phyloP scores from a whole-genome alignment of 2,797 vertebrate species.

The Hafferia zeledoni region DNA sequence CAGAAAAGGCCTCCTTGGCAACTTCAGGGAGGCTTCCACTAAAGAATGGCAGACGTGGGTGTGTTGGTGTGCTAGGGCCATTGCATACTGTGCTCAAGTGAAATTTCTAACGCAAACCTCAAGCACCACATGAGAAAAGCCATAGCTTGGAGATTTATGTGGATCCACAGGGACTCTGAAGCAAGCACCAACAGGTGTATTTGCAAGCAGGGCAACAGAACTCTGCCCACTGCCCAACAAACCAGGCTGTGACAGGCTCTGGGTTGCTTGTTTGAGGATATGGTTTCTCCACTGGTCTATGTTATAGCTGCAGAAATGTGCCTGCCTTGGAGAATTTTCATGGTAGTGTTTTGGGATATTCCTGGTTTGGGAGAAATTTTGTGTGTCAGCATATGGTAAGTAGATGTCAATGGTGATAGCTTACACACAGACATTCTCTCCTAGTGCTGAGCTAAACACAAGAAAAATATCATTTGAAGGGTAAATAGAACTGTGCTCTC shows the following conservation, averaged over 20 bases:
- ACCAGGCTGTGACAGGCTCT: background rate
- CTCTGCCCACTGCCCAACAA: background rate
- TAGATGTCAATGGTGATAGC: background rate
- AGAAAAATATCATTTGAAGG: no score
- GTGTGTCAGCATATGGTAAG: background rate
- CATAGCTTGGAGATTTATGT: background rate
- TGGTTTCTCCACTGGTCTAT: fast-evolving
- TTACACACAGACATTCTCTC: background rate
- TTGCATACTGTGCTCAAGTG: background rate
- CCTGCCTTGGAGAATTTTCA: background rate
- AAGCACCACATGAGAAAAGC: fast-evolving
- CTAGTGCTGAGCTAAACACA: background rate
- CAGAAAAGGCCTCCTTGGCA: background rate
- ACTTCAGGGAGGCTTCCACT: background rate
- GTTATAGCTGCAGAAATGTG: background rate
- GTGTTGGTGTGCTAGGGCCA: background rate
- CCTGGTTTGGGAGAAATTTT: background rate
- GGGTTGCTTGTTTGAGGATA: background rate
- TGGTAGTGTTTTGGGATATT: background rate
- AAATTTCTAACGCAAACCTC: background rate
- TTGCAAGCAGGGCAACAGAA: background rate
- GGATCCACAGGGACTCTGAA: background rate
- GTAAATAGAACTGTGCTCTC: no score
- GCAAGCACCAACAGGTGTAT: background rate
- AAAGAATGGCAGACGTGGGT: background rate